phyloP scores from a whole-genome alignment of 2,888 invertebrate species.

The Apotomis capreana region DNA sequence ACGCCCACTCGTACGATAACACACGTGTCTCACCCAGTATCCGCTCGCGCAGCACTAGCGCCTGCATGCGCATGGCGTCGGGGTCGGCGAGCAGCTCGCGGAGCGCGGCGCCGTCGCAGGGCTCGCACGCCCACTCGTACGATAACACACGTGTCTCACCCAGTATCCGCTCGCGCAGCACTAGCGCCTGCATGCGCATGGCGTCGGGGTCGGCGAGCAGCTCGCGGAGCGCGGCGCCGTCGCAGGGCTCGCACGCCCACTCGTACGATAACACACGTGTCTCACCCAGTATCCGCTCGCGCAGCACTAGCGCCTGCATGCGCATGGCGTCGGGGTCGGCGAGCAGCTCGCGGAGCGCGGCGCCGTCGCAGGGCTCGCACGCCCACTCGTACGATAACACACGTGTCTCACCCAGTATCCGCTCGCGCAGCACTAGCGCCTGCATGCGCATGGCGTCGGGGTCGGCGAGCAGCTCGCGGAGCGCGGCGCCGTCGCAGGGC shows the following conservation, averaged over 20 bases:
- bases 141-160: slow-evolving; percentile 58
- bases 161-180: slow-evolving; percentile 95
- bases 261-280: slow-evolving; percentile 86
- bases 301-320: slow-evolving; percentile 96
- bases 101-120: slow-evolving; percentile 87
- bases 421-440: slow-evolving; percentile 94
- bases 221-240: slow-evolving; percentile 91
- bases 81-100: slow-evolving; percentile 95
- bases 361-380: slow-evolving; percentile 90
- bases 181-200: slow-evolving; percentile 97
- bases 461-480: slow-evolving; percentile 94
- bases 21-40: slow-evolving; percentile 84
- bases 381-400: slow-evolving; percentile 90
- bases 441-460: slow-evolving; percentile 99
- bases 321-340: slow-evolving; percentile 98
- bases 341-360: slow-evolving; percentile 92
- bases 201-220: slow-evolving; percentile 96
- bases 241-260: slow-evolving; percentile 91
- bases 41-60: slow-evolving; percentile 94
- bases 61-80: slow-evolving; percentile 98
- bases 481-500: slow-evolving; percentile 88
- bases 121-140: too few species aligned
- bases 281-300: slow-evolving; percentile 92
- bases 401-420: slow-evolving; percentile 86
- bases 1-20: too few species aligned